Conservation (phyloP, 2,888 invertebrate species). For the Phasia obesa region DNA sequence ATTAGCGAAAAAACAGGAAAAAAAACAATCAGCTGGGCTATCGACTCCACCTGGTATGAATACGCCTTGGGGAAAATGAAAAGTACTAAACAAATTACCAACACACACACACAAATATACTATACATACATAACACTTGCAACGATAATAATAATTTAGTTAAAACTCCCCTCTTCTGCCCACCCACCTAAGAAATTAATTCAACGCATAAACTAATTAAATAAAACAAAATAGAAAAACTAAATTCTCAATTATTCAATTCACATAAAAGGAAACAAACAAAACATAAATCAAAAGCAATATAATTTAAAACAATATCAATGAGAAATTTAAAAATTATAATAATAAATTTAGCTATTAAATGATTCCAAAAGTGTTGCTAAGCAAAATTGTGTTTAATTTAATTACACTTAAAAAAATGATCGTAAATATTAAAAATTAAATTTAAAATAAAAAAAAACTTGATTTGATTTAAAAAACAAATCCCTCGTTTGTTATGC, state of each 20-base stretch:
- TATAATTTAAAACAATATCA: constrained; percentile 43
- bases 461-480: constrained; percentile 24
- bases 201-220: neutral
- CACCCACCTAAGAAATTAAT: constrained; percentile 65
- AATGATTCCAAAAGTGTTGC: constrained; percentile 16
- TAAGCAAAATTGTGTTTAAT: constrained; percentile 25
- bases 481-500: constrained; percentile 14
- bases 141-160: constrained; percentile 51
- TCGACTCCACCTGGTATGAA: no score
- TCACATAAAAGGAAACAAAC: constrained; percentile 17
- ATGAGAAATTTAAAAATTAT: no score
- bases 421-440: constrained; percentile 30
- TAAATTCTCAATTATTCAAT: neutral
- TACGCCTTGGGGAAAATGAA: neutral
- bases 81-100: neutral
- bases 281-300: constrained; percentile 36
- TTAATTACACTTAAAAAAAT: constrained; percentile 5
- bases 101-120: constrained; percentile 2
- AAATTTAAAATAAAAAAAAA: constrained; percentile 43
- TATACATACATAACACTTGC: neutral
- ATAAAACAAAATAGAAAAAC: neutral
- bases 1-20: no score
- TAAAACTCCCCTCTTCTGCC: constrained; percentile 56
- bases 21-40: no score
- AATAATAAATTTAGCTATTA: constrained; percentile 45